Conservation (phyloP, 2,797 vertebrate genomes). For the Triplophysa bombifrons region DNA sequence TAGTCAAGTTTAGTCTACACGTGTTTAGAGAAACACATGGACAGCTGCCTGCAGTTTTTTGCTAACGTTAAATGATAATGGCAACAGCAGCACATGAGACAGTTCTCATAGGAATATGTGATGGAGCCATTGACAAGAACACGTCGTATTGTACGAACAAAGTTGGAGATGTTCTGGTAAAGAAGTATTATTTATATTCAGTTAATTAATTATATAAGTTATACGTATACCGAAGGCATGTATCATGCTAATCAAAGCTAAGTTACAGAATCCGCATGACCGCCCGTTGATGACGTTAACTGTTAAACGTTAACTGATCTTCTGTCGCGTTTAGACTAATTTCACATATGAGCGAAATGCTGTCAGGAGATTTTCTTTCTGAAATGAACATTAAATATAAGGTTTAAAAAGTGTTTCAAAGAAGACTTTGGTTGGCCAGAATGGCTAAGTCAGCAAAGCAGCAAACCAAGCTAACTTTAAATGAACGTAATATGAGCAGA, state of each 20-base stretch:
- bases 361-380: not conserved
- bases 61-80: not conserved
- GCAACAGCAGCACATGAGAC: slow-evolving; percentile 6
- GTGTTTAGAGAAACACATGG: not conserved
- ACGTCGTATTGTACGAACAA: slow-evolving; percentile 69
- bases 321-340: not conserved
- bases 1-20: not conserved
- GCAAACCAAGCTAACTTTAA: not conserved
- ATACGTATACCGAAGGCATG: not conserved
- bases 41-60: not conserved
- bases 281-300: not conserved
- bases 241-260: not conserved
- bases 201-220: no score
- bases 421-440: not conserved
- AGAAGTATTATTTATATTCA: not conserved
- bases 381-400: not conserved
- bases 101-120: slow-evolving; percentile 68
- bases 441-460: not conserved
- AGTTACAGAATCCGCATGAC: no score
- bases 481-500: no score
- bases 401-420: not conserved
- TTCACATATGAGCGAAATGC: not conserved
- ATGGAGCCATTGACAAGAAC: slow-evolving; percentile 61
- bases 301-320: not conserved
- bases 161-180: slow-evolving; percentile 67